phyloP scores from a whole-genome alignment of 2,888 invertebrate genomes.

The Odontothrips loti region DNA sequence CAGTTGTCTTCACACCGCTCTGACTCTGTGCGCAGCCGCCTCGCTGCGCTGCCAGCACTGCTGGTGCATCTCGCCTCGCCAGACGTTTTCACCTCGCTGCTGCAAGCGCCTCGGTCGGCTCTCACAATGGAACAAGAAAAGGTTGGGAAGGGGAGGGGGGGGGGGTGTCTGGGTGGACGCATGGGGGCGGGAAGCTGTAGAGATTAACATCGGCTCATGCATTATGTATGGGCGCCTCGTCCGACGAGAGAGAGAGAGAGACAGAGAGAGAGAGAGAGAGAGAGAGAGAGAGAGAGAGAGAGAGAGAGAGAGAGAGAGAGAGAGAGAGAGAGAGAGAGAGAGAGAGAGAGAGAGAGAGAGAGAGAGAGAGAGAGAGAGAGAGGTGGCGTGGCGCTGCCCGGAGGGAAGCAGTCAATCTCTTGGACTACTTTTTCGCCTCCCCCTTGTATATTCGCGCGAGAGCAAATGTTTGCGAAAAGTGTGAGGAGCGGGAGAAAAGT shows the following conservation, averaged over 20 bases:
- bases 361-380: background rate
- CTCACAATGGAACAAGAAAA: background rate
- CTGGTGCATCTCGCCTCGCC: background rate
- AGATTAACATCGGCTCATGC: slow-evolving; percentile 24
- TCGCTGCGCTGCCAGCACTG: background rate
- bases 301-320: background rate
- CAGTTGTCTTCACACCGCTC: no score
- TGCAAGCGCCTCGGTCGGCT: background rate
- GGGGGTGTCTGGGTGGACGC: background rate
- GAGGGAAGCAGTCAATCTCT: slow-evolving; percentile 6
- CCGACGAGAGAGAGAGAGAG: slow-evolving; percentile 2
- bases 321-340: slow-evolving; percentile 12
- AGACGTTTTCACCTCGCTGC: background rate
- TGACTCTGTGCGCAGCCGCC: no score
- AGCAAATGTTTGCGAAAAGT: slow-evolving; percentile 11
- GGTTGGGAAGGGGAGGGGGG: background rate
- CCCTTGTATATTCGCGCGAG: slow-evolving; percentile 1
- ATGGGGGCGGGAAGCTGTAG: background rate
- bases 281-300: background rate
- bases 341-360: slow-evolving; percentile 14
- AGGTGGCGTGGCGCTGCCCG: background rate
- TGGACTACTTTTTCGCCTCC: background rate
- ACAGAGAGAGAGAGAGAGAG: slow-evolving; percentile 8
- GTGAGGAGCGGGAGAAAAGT: background rate
- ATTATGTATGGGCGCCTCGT: background rate